Evolutionary conservation across 2,888 invertebrate genomes (phyloP), one percentile per base, ranked within the genome.

Genomic region (Orthosia gothica): DNA sequence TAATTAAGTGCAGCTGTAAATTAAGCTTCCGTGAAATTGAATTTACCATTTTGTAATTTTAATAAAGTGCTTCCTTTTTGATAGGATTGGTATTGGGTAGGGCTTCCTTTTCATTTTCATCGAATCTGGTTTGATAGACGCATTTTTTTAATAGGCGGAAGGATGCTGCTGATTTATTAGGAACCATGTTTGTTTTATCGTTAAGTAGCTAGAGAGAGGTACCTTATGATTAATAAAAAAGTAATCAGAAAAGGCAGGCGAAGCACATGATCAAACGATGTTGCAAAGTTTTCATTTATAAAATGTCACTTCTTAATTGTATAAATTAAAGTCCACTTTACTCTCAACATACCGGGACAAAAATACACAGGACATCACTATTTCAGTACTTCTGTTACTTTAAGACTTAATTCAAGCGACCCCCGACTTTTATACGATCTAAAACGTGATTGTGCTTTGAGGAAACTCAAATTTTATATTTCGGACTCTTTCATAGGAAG

Each of bases 401-500:
- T 81, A 78, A 23, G 74, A 74, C 74, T 74, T 57, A 12, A 64
- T 78, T 68, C 63, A 77, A 70, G 81, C 32, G 74, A 64, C 69
- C 74, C 76, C 49, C 47, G 55, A 69, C 69, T 70, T 82, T 81
- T 82, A 82, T 82, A 70, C 70, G 74, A 82, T 68, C 57, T 74
- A 66, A 55, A 64, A 70, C 78, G 82, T 70, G 81, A 82, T 81
- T 81, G 74, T 64, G 66, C 55, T 67, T 82, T 50, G 16, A 74
- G 73, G 70, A 68, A 81, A 74, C 67, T 70, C 26, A 49, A 57
- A 52, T 82, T 82, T 82, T 78, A 78, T 81, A 74, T 74, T 78
- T 82, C 16, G 23, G 59, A 40, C 20, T 23, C 52, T 70, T 70
- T 82, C 26, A 61, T 54, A 61, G 40, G 55, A 57, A 26, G 20